These are phyloP conservation scores for Sabatieria punctata DNA, from an alignment of 2,888 invertebrate genomes.

Conservation along the genomic window DNA sequence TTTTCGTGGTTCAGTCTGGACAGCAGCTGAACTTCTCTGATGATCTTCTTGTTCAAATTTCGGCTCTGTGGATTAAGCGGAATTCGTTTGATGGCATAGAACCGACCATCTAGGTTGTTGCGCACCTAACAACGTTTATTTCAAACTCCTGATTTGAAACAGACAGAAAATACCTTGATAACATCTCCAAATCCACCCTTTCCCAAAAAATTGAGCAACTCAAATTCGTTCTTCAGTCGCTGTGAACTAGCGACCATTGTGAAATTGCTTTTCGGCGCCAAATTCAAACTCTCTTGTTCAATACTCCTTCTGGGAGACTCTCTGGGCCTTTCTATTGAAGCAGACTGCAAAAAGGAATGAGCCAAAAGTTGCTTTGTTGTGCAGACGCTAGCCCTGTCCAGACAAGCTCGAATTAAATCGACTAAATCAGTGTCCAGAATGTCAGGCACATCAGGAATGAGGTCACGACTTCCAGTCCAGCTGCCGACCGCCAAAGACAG, in stretches of 20 bases:
- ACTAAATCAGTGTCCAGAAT: slow-evolving; percentile 45
- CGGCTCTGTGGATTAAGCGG: slow-evolving; percentile 56
- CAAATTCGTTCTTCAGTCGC: slow-evolving; percentile 11
- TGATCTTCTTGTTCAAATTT: slow-evolving; percentile 81
- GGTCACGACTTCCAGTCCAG: slow-evolving; percentile 39
- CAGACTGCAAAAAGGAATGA: too few relatives aligned
- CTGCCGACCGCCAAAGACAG: slow-evolving; percentile 49
- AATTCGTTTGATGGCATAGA: slow-evolving; percentile 88
- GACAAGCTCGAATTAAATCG: slow-evolving; percentile 55
- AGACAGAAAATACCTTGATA: slow-evolving; percentile 73
- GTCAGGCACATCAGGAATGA: slow-evolving; percentile 44
- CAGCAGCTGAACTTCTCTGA: slow-evolving; percentile 77
- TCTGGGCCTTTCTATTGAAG: too few relatives aligned
- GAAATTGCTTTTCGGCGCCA: background rate
- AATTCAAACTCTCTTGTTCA: background rate
- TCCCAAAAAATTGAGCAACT: slow-evolving; percentile 60
- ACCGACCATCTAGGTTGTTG: slow-evolving; percentile 76
- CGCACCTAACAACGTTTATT: slow-evolving; percentile 53
- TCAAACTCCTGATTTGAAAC: too few relatives aligned
- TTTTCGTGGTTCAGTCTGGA: slow-evolving; percentile 90
- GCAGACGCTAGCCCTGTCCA: too few relatives aligned
- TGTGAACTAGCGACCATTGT: background rate
- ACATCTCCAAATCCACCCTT: slow-evolving; percentile 93
- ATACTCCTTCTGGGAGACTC: slow-evolving; percentile 30
- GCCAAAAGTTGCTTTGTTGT: too few relatives aligned